These are phyloP conservation scores for Ceyx cyanopectus DNA, from an alignment of 2,113 vertebrate genomes.

Conservation along the genomic window DNA sequence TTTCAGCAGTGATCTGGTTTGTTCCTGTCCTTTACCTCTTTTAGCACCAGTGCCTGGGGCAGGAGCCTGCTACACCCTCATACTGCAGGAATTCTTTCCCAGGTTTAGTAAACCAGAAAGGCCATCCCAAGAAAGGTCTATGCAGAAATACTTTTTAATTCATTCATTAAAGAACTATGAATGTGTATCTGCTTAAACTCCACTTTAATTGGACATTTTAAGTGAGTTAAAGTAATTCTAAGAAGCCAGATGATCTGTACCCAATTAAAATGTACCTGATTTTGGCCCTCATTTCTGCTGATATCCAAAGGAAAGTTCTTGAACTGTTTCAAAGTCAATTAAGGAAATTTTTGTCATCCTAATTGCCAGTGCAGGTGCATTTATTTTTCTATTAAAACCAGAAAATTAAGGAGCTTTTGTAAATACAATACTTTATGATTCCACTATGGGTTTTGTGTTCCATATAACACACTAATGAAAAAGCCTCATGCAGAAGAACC, in stretches of 20 bases:
- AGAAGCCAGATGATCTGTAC: background rate
- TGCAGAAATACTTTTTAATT: background rate
- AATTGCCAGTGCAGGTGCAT: conserved; percentile 36
- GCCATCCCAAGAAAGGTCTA: background rate
- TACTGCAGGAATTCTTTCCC: background rate
- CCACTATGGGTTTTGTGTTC: conserved; percentile 1
- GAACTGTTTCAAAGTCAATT: conserved; percentile 50
- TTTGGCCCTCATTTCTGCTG: conserved; percentile 30
- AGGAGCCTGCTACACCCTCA: background rate
- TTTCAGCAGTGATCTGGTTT: background rate
- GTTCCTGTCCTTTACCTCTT: background rate
- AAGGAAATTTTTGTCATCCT: conserved; percentile 16
- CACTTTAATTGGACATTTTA: background rate
- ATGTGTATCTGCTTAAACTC: background rate
- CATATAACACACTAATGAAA: conserved; percentile 21
- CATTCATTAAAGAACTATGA: background rate
- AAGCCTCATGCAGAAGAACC: conserved; percentile 46
- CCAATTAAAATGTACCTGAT: conserved; percentile 9
- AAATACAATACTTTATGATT: conserved; percentile 25
- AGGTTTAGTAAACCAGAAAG: background rate
- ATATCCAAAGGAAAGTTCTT: conserved; percentile 18
- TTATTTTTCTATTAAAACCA: conserved; percentile 45
- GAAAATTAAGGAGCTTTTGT: conserved; percentile 15
- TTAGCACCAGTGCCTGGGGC: background rate
- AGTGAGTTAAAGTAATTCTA: background rate